Conservation (phyloP, 2,113 vertebrate genomes). For the Muscicapa adusta region DNA sequence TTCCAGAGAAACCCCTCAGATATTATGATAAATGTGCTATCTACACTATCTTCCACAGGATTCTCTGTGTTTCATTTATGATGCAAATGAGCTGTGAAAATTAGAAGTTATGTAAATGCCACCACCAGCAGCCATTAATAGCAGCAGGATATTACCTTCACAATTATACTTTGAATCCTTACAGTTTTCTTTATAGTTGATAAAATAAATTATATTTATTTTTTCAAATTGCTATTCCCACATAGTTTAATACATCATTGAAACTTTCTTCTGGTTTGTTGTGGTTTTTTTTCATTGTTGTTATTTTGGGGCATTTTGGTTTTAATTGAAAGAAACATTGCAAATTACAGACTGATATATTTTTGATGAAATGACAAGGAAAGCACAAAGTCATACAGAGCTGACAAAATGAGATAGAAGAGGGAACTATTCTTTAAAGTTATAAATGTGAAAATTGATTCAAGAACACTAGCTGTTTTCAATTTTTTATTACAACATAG, state of each 20-base stretch:
- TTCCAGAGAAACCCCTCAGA: constrained; percentile 4
- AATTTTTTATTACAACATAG: constrained; percentile 52
- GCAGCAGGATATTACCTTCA: constrained; percentile 16
- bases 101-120: not conserved
- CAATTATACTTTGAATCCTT: constrained; percentile 38
- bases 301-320: not conserved
- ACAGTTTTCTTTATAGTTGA: constrained; percentile 15
- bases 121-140: constrained; percentile 19
- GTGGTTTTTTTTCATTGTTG: not conserved
- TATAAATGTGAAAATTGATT: constrained; percentile 71
- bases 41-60: not conserved
- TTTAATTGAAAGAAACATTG: constrained; percentile 14
- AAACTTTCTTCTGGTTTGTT: not conserved
- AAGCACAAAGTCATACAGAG: not conserved
- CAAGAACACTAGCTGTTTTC: constrained; percentile 67
- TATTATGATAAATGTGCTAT: not conserved
- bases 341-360: constrained; percentile 23
- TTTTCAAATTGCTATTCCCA: not conserved
- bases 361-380: constrained; percentile 39
- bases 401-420: constrained; percentile 33
- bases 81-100: constrained; percentile 21
- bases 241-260: not conserved
- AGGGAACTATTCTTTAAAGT: constrained; percentile 53
- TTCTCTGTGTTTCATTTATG: constrained; percentile 8
- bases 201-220: constrained; percentile 22